Conservation (phyloP, 1,140 invertebrate genomes). For the Steinernema khuongi region DNA sequence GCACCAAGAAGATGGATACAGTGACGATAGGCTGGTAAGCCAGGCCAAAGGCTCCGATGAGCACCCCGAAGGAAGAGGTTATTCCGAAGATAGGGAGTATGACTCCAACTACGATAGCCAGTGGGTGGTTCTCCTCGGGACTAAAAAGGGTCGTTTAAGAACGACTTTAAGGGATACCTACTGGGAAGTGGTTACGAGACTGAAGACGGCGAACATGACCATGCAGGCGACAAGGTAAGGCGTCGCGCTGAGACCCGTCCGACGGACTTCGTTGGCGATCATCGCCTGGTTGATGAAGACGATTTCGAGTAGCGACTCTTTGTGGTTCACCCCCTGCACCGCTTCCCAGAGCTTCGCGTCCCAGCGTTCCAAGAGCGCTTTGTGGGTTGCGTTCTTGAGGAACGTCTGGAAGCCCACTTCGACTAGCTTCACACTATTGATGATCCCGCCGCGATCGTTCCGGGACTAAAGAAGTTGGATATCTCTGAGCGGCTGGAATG, state of each 20-base stretch:
- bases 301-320: background rate
- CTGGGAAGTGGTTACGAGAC: background rate
- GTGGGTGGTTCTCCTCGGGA: background rate
- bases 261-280: slow-evolving; percentile 2
- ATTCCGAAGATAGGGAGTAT: background rate
- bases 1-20: slow-evolving; percentile 5
- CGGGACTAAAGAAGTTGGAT: background rate
- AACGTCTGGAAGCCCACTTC: background rate
- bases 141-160: background rate
- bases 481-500: background rate
- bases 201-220: background rate
- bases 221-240: background rate
- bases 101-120: background rate
- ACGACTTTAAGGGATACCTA: background rate
- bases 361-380: slow-evolving; percentile 3
- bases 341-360: slow-evolving; percentile 1
- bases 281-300: background rate
- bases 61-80: background rate
- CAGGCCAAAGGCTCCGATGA: background rate
- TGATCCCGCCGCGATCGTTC: slow-evolving; percentile 4
- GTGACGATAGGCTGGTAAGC: slow-evolving; percentile 11
- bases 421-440: background rate
- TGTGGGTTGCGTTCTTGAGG: background rate
- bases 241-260: background rate
- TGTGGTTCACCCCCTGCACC: background rate